Evolutionary conservation across 2,113 vertebrate species (phyloP), one percentile per base, ranked within the genome.

Genomic region (Eretmochelys imbricata): DNA sequence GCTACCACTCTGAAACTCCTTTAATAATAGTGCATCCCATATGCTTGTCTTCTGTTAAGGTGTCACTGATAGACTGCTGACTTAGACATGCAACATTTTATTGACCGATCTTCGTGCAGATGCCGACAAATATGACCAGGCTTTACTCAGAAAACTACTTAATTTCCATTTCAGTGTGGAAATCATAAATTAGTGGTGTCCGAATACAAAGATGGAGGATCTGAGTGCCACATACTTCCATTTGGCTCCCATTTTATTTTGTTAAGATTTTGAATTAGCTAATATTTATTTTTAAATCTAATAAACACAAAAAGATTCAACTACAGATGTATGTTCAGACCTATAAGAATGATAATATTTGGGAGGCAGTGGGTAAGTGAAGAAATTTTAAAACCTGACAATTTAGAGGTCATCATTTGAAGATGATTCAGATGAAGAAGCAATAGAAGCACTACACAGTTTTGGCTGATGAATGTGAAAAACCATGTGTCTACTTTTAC

Each of bases 1-100:
- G 49, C 49, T 49, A 49, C 49, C 49, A 11, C 49, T 49, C 49
- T 49, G 49, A 49, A 49, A 6, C 57, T 96, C 57, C 89, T 94
- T 84, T 80, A 89, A 14, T 90, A 93, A 69, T 79, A 87, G 91
- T 49, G 62, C 24, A 75, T 25, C 0, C 0, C 51, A 38, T 75
- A 25, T 81, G 82, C 84, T 89, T 92, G 46, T 88, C 90, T 93
- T 59, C n/a, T 72, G 31, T 90, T 89, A 69, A 84, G 89, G n/a
- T 90, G 83, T 93, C 83, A 84, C 80, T 82, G 38, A 50, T 35
- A 75, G 72, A 80, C 50, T 93, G 59, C n/a, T 94, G 19, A 35
- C 51, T 95, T 88, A 27, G 42, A 76, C 14, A 7, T 10, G 5
- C 27, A 42, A 0, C 65, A 20, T 90, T 94, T 94, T 87, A 76